phyloP scores from a whole-genome alignment of 2,113 vertebrate genomes.

The Melanotaenia duboulayi region DNA sequence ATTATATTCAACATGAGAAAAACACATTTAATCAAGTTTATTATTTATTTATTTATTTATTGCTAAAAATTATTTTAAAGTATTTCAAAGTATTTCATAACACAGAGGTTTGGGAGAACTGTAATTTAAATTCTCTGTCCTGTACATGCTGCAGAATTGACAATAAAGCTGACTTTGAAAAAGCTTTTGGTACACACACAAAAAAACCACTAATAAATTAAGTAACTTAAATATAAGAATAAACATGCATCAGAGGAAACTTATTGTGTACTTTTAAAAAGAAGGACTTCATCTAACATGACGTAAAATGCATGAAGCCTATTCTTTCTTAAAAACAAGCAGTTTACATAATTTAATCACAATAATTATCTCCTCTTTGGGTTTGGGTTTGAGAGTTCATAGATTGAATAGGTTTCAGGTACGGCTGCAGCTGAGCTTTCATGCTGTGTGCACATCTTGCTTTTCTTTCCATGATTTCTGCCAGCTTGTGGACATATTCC shows the following conservation, averaged over 20 bases:
- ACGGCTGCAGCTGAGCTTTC: slow-evolving; percentile 83
- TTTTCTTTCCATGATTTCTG: slow-evolving; percentile 86
- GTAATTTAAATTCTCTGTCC: too few species aligned
- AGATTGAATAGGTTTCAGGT: slow-evolving; percentile 41
- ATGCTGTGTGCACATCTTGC: slow-evolving; percentile 82
- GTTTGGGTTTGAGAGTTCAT: slow-evolving; percentile 10
- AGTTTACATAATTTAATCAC: slow-evolving; percentile 20
- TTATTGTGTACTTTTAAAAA: background rate
- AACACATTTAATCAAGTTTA: too few species aligned
- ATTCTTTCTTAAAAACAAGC: background rate
- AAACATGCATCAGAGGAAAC: background rate
- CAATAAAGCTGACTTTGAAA: too few species aligned
- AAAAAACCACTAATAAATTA: too few species aligned
- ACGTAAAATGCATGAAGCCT: background rate
- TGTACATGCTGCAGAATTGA: too few species aligned
- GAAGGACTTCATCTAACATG: background rate
- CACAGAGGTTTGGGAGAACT: too few species aligned
- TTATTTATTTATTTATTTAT: too few species aligned
- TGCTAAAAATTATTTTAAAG: too few species aligned
- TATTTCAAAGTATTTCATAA: too few species aligned
- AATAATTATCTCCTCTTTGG: slow-evolving; percentile 13
- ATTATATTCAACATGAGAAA: too few species aligned
- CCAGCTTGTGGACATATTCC: slow-evolving; percentile 84
- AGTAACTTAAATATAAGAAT: slow-evolving; percentile 5
- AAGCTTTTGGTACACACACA: background rate